Conservation (phyloP, 1,140 invertebrate genomes). For the Dermatophagoides farinae region DNA sequence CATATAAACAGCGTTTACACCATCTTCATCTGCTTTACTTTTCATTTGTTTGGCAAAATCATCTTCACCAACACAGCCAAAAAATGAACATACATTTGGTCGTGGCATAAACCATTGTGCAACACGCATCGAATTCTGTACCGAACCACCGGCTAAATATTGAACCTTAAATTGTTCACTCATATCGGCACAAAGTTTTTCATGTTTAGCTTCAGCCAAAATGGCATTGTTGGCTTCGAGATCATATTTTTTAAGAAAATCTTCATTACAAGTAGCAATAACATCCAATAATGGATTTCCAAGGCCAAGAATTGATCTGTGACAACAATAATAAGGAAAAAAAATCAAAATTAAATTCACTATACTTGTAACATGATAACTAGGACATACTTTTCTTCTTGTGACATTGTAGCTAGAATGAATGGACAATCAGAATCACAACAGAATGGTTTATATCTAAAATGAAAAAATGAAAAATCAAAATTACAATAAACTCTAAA, state of each 20-base stretch:
- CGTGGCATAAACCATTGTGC: slow-evolving; percentile 11
- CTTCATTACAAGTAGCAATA: slow-evolving; percentile 52
- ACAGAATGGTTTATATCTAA: too few relatives aligned
- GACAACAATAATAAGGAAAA: not conserved
- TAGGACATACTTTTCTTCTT: too few relatives aligned
- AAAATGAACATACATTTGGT: slow-evolving; percentile 34
- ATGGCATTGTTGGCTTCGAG: slow-evolving; percentile 46
- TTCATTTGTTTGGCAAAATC: slow-evolving; percentile 66
- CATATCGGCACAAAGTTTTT: slow-evolving; percentile 44
- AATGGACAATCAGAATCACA: too few relatives aligned
- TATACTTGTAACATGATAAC: too few relatives aligned
- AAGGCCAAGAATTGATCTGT: slow-evolving; percentile 47
- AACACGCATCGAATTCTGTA: slow-evolving; percentile 15
- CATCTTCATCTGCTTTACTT: slow-evolving; percentile 52
- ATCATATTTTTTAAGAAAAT: slow-evolving; percentile 51
- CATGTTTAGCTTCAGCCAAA: slow-evolving; percentile 72
- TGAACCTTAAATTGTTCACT: slow-evolving; percentile 45
- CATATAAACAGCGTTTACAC: slow-evolving; percentile 70
- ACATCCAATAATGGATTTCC: slow-evolving; percentile 94
- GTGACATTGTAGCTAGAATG: too few relatives aligned
- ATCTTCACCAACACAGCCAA: slow-evolving; percentile 84
- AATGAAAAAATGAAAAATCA: too few relatives aligned
- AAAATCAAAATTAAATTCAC: not conserved
- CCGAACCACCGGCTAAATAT: slow-evolving; percentile 32
- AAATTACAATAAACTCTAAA: too few relatives aligned